phyloP scores from a whole-genome alignment of 2,113 vertebrate species.

The Petaurus breviceps region DNA sequence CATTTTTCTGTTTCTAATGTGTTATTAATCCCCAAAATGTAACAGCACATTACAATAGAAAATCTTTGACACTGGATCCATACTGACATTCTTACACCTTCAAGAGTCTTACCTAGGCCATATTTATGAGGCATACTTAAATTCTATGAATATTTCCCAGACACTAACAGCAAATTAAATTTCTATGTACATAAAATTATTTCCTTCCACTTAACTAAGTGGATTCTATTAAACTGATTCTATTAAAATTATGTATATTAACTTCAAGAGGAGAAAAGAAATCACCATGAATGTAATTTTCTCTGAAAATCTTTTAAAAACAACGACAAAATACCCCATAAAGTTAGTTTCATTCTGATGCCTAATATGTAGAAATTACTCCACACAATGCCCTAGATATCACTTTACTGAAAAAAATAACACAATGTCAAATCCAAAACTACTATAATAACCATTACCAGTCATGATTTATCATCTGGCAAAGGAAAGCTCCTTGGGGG shows the following conservation, averaged over 20 bases:
- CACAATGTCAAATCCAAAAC: neutral
- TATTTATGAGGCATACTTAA: neutral
- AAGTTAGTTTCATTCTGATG: constrained; percentile 10
- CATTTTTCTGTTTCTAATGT: neutral
- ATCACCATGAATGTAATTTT: neutral
- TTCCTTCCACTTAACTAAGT: neutral
- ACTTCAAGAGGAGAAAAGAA: neutral
- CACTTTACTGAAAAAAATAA: neutral
- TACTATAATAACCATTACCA: neutral
- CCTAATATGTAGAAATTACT: neutral
- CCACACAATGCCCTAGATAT: neutral
- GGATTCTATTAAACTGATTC: neutral
- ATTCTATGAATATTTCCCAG: neutral
- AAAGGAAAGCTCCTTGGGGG: neutral
- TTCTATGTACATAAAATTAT: neutral
- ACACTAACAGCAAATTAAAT: neutral
- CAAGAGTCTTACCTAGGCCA: neutral
- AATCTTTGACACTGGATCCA: neutral
- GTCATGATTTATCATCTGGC: constrained; percentile 14
- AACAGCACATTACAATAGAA: neutral
- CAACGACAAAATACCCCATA: too few relatives aligned
- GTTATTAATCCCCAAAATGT: neutral
- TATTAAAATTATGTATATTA: neutral
- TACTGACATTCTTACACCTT: neutral
- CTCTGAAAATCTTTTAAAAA: neutral